Base-by-base conservation (phyloP, 2,113 vertebrate genomes). In the Callorhinus ursinus region DNA sequence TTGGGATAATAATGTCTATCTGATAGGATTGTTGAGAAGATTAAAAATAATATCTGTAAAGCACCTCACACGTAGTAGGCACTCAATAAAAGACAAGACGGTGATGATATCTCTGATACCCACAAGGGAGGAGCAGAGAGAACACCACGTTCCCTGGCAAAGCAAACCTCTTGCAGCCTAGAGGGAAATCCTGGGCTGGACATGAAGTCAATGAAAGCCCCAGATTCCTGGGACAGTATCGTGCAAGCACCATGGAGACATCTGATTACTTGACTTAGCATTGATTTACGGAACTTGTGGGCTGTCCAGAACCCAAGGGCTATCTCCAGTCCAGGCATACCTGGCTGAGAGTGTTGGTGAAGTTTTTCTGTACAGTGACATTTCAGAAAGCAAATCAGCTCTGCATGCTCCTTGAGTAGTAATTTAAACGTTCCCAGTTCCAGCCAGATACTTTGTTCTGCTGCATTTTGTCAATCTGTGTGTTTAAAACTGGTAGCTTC, bases 261-360 rank as follows among this genome's bases (percentile, higher is more conserved):
- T 91, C 95, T 97, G 95, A 90, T 51, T 88, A 71, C 91, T 12
- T 84, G 88, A 83, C 93, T 94, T 97, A 93, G 79, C 81, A 74
- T 67, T 97, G 97, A 95, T 95, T 97, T 97, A 76, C 91, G 82
- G 31, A 81, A 57, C 53, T 79, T 85, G 71, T 18, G 7, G 14
- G n/a, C 49, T 31, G 49, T 53, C 82, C 93, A 97, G 86, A 79
- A 21, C 63, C 91, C 11, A 0, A 85, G 67, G 76, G 85, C 88
- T 33, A 28, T 53, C 36, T 90, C 49, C 14, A 51, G 33, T 55
- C 72, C 94, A 59, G 13, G 24, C 57, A 59, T 61, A 76, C 87
- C 91, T 81, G 92, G 91, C 94, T 51, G 39, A n/a, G 65, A 90
- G 31, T 36, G 39, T 26, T 95, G 71, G 71, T 28, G 7, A 88